phyloP scores from a whole-genome alignment of 64 coral and sea anemone species.

The Actinia equina region DNA sequence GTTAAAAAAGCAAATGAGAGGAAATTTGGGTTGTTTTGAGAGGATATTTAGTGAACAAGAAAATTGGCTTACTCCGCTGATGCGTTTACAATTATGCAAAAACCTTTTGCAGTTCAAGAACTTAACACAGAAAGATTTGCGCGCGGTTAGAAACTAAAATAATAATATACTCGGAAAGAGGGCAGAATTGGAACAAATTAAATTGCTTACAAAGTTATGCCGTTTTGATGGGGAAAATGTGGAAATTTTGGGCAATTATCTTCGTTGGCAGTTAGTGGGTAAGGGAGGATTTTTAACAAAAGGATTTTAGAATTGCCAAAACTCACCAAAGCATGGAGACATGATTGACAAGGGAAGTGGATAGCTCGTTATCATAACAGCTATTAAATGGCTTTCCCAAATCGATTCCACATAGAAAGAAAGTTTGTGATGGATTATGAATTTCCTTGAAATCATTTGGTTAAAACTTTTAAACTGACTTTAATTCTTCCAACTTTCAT shows the following conservation, averaged over 20 bases:
- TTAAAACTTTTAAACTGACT: too few species aligned
- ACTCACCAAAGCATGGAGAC: neutral
- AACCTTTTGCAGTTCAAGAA: neutral
- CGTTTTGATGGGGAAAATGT: too few species aligned
- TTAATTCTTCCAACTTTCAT: too few species aligned
- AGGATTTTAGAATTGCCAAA: neutral
- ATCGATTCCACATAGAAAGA: neutral
- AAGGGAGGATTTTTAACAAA: neutral
- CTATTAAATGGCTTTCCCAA: neutral
- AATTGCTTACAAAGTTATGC: too few species aligned
- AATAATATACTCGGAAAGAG: too few species aligned
- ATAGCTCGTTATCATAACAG: neutral
- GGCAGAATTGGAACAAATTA: too few species aligned
- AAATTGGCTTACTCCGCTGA: neutral
- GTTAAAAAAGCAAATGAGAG: neutral
- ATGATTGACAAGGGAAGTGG: neutral
- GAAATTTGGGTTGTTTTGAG: neutral
- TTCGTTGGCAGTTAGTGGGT: neutral
- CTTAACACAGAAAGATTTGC: too few species aligned
- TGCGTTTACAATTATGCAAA: slow-evolving; percentile 13
- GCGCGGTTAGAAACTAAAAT: too few species aligned
- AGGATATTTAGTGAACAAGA: too few species aligned
- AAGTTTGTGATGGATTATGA: too few species aligned
- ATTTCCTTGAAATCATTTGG: too few species aligned
- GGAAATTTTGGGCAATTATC: neutral